Base-by-base conservation (phyloP, 2,113 vertebrate species). In the Mustela nigripes region DNA sequence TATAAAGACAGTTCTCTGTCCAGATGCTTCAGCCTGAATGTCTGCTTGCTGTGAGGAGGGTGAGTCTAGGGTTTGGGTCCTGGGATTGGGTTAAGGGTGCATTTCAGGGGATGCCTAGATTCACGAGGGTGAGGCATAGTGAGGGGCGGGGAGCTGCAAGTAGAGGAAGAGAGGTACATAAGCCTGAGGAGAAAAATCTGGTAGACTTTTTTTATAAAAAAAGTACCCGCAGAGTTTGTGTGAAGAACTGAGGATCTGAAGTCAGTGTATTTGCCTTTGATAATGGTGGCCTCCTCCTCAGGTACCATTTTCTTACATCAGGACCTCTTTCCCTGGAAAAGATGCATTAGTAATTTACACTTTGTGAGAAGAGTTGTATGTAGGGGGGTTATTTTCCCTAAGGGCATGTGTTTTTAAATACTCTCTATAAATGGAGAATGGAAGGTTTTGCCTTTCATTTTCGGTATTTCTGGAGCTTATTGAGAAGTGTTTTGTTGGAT, bases 1-100 rank as follows among this genome's bases (percentile, higher is more conserved):
- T 97, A 98, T 96, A 98, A 97, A 94, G 74, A 82, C 87, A 67
- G 90, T 36, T 28, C 5, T 85, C 74, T 73, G 58, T 36, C 79
- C 63, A 91, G 80, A 76, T 15, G 19, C 76, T 94, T 96, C 80
- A 97, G 97, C 83, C 97, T 97, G 96, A 78, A 96, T 96, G 90
- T 92, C 91, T 60, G 89, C 28, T 60, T 58, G 60, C 83, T 95
- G 84, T 82, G 69, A 96, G 69, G 50, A 97, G 60, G 98, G 98
- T 98, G 36, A 98, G 97, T 98, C 50, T 74, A 31, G 58, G 16
- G 53, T 1, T 21, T 82, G 84, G 83, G 71, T 65, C n/a, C 42
- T 42, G 89, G 94, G 58, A 22, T 74, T 95, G 45, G 76, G 26
- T 5, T 95, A 80, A 28, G 53, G 45, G 4, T 48, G 24, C n/a